phyloP scores from a whole-genome alignment of 2,888 invertebrate genomes.

The Coleophora flavipennella region DNA sequence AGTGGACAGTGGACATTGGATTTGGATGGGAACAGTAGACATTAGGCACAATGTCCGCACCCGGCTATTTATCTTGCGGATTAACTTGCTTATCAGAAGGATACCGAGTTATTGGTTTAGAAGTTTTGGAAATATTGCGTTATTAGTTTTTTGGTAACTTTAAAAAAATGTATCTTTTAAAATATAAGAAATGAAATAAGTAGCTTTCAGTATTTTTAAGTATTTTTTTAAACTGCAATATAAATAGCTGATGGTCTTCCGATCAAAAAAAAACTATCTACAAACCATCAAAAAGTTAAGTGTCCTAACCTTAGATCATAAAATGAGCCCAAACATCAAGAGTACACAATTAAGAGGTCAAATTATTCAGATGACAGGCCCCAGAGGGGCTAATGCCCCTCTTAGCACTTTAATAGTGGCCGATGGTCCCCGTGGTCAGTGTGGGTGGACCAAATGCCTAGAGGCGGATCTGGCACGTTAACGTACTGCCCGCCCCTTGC shows the following conservation, averaged over 20 bases:
- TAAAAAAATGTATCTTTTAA: no score
- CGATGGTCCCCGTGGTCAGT: slow-evolving; percentile 52
- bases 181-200: no score
- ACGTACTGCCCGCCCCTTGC: slow-evolving; percentile 54
- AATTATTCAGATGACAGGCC: slow-evolving; percentile 63
- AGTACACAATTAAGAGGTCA: slow-evolving; percentile 57
- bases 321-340: slow-evolving; percentile 30
- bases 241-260: no score
- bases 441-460: slow-evolving; percentile 37
- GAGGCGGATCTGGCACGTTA: slow-evolving; percentile 59
- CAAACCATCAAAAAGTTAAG: neutral
- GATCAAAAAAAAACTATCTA: no score
- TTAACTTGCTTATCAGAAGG: slow-evolving; percentile 62
- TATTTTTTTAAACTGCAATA: no score
- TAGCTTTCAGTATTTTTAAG: no score
- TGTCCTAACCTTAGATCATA: neutral
- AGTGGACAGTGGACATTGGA: slow-evolving; percentile 21
- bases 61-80: slow-evolving; percentile 63
- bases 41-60: slow-evolving; percentile 47
- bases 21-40: no score
- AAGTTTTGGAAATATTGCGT: no score
- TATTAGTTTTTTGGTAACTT: no score
- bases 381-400: slow-evolving; percentile 63
- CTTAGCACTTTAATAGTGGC: slow-evolving; percentile 70
- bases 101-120: slow-evolving; percentile 27